Conservation (phyloP, 1,140 invertebrate species). For the Drosophila chauvacae region DNA sequence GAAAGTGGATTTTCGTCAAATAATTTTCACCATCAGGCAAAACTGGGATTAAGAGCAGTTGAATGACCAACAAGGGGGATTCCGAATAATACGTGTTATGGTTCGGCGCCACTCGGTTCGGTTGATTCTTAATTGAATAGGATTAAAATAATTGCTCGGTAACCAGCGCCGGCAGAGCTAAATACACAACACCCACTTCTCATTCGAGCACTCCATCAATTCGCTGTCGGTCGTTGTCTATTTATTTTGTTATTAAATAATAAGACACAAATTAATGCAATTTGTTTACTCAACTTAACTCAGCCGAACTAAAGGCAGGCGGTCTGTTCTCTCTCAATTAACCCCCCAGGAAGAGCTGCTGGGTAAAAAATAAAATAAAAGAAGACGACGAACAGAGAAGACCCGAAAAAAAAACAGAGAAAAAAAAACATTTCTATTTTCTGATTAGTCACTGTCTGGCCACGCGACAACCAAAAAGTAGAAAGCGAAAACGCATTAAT, state of each 20-base stretch:
- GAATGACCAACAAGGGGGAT: neutral
- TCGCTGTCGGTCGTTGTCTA: slow-evolving; percentile 62
- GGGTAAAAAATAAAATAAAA: slow-evolving; percentile 25
- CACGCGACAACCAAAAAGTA: slow-evolving; percentile 66
- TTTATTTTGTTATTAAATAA: slow-evolving; percentile 83
- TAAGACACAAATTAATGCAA: slow-evolving; percentile 82
- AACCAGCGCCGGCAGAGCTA: slow-evolving; percentile 37
- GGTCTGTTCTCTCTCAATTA: slow-evolving; percentile 56
- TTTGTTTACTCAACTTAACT: slow-evolving; percentile 67
- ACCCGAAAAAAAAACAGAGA: slow-evolving; percentile 25
- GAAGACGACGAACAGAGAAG: slow-evolving; percentile 23
- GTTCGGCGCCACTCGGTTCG: slow-evolving; percentile 9
- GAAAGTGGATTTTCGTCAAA: slow-evolving; percentile 1
- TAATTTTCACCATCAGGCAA: neutral
- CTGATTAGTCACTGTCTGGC: slow-evolving; percentile 76
- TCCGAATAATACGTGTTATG: slow-evolving; percentile 2
- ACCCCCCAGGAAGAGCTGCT: slow-evolving; percentile 57
- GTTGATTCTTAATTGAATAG: slow-evolving; percentile 48
- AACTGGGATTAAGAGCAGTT: neutral
- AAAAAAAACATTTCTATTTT: slow-evolving; percentile 36
- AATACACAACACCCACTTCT: slow-evolving; percentile 36
- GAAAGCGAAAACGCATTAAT: slow-evolving; percentile 76
- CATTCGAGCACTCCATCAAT: slow-evolving; percentile 17
- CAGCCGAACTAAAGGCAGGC: slow-evolving; percentile 21
- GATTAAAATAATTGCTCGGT: slow-evolving; percentile 69